Evolutionary conservation across 1,140 invertebrate species (phyloP).

Genomic region (Wasmannia auropunctata): DNA sequence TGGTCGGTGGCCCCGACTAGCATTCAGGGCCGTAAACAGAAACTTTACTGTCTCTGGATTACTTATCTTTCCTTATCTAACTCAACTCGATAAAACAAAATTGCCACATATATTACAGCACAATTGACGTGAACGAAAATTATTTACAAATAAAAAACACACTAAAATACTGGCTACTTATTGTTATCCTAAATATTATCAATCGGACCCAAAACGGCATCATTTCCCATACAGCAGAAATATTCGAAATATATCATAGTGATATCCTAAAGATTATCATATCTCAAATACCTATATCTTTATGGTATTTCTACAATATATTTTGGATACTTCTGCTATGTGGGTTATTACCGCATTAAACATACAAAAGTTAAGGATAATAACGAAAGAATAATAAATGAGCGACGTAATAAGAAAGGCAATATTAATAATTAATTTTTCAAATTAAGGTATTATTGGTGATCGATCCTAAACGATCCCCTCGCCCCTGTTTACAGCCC

Average conservation of each 20-base stretch:
- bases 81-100: neutral
- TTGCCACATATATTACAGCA: neutral
- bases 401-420: neutral
- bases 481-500: neutral
- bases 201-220: neutral
- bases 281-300: no score
- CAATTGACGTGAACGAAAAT: neutral
- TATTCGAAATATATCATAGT: no score
- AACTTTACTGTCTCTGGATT: neutral
- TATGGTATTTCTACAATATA: no score
- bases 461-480: neutral
- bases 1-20: conserved; percentile 56
- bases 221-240: no score
- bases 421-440: neutral
- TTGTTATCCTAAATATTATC: neutral
- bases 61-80: neutral
- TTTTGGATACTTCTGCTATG: no score
- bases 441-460: neutral
- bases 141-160: neutral
- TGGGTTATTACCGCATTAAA: neutral
- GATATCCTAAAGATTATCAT: no score
- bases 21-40: conserved; percentile 36
- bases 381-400: neutral
- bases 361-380: no score
- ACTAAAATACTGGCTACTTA: neutral